Conservation (phyloP, 2,888 invertebrate species). For the Dugesia japonica region DNA sequence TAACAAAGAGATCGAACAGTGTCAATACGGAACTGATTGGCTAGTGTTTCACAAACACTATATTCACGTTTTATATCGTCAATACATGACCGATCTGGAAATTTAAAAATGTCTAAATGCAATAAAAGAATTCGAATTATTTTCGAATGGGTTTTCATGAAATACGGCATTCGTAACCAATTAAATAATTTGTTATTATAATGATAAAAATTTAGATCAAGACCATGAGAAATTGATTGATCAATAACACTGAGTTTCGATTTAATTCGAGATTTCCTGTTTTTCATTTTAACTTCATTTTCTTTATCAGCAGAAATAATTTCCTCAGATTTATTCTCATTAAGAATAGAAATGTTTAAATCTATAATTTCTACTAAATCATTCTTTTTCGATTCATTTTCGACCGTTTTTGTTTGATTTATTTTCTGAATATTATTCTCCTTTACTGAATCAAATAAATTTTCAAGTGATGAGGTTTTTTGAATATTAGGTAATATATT, state of each 20-base stretch:
- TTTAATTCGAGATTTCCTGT: background rate
- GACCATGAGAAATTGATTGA: background rate
- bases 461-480: too few species aligned
- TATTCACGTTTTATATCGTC: background rate
- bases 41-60: background rate
- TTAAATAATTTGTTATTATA: background rate
- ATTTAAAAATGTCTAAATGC: background rate
- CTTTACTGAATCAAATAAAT: too few species aligned
- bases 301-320: too few species aligned
- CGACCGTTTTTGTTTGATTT: too few species aligned
- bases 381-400: too few species aligned
- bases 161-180: background rate
- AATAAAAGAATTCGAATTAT: background rate
- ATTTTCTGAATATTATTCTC: too few species aligned
- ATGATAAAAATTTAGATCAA: background rate
- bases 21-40: background rate
- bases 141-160: background rate
- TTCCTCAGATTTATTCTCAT: too few species aligned
- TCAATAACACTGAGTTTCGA: background rate
- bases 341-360: too few species aligned
- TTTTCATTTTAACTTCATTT: background rate
- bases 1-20: background rate
- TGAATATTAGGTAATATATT: too few species aligned
- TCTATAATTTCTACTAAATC: too few species aligned
- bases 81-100: background rate